phyloP scores from a whole-genome alignment of 2,888 invertebrate species.

The Dioctria linearis region DNA sequence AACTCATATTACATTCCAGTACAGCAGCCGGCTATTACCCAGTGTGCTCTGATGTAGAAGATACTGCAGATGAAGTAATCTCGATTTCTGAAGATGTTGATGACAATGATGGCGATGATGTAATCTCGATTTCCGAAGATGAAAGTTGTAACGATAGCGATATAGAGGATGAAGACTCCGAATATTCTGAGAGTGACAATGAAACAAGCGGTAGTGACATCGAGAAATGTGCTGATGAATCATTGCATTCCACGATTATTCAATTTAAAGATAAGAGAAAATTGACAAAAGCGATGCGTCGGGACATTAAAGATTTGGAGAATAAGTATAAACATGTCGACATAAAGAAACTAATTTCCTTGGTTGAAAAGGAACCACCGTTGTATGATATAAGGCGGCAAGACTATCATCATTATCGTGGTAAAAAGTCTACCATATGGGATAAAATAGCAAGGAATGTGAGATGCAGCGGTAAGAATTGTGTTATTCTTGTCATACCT shows the following conservation, averaged over 20 bases:
- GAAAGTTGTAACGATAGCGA: neutral
- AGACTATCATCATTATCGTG: conserved; percentile 5
- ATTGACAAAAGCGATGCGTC: neutral
- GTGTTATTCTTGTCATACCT: neutral
- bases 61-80: neutral
- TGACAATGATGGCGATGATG: conserved; percentile 13
- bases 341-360: conserved; percentile 2
- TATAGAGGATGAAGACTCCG: neutral
- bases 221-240: neutral
- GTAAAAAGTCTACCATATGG: conserved; percentile 5
- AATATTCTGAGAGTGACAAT: conserved; percentile 5
- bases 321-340: conserved; percentile 15
- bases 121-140: neutral
- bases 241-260: neutral
- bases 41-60: conserved; percentile 12
- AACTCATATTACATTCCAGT: neutral
- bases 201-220: neutral
- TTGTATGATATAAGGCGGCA: conserved; percentile 15
- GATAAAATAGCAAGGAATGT: conserved; percentile 2
- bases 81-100: too few species aligned
- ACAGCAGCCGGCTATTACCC: neutral
- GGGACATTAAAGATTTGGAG: conserved; percentile 8
- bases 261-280: neutral
- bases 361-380: conserved; percentile 6
- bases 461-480: conserved; percentile 12